Base-by-base conservation (phyloP, 2,888 invertebrate species). In the Platycnemis pennipes region DNA sequence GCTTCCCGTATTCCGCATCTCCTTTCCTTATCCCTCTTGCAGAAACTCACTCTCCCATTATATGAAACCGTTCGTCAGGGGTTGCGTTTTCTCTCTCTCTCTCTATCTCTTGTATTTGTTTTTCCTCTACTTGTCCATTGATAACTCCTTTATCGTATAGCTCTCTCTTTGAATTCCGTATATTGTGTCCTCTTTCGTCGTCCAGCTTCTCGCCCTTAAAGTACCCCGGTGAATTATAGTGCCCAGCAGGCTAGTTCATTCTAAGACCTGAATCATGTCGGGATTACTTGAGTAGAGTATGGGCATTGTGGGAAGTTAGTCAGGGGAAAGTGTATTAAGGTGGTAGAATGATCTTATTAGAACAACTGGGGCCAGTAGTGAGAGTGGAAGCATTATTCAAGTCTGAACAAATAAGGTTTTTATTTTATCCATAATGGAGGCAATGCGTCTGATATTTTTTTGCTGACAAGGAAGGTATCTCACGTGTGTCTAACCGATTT, bases 1-100 rank as follows among this genome's bases (percentile, higher is more conserved):
- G 49, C 16, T 49, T 49, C 8, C 49, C 8, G 49, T 49, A 16
- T 16, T 49, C 49, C 49, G 7, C 63, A 22, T 63, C 26, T 63
- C 5, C 56, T 53, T 44, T 86, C 42, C 86, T 8, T 13, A 31
- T 44, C 44, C 44, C 44, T 86, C 88, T 45, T n/a, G 22, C 46
- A 44, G 45, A 11, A 45, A n/a, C 42, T 56, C 42, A 49, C 56
- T 89, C 56, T 89, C 53, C 89, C 53, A 89, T 89, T 53, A 42
- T 46, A 56, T 11, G 37, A 46, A 0, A 37, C 56, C 53, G 22
- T 56, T 89, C 89, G 56, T 11, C 42, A n/a, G 42, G 89, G 56
- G 42, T 37, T 89, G 42, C 89, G 42, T 89, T 89, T 56, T 89
- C 56, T 37, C 0, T 19, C 31, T 42, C 89, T 22, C 37, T 53